Evolutionary conservation across 2,797 vertebrate species (phyloP).

Genomic region (Acipenser oxyrinchus): DNA sequence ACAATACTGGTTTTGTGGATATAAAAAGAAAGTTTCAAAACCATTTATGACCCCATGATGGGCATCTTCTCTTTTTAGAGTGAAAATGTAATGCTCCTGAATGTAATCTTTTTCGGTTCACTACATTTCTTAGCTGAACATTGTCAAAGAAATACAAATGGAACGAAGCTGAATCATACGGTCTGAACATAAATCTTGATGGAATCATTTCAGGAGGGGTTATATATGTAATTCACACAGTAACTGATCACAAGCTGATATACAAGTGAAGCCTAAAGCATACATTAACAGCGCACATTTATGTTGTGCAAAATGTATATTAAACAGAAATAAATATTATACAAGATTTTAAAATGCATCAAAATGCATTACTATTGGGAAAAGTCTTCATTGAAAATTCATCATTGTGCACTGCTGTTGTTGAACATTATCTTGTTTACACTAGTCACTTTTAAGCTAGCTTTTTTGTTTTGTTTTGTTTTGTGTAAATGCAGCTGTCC

Average conservation of each 20-base stretch:
- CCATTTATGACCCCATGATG: background rate
- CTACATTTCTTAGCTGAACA: constrained; percentile 1
- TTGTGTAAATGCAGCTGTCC: no score
- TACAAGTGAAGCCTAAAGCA: background rate
- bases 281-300: no score
- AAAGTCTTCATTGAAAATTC: no score
- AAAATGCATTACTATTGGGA: no score
- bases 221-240: background rate
- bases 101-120: background rate
- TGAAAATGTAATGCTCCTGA: constrained; percentile 1
- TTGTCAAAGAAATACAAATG: constrained; percentile 1
- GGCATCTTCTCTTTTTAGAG: background rate
- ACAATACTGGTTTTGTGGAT: no score
- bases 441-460: no score
- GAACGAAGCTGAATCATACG: background rate
- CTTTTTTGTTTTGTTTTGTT: no score
- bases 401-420: no score
- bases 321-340: no score
- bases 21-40: background rate
- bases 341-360: no score
- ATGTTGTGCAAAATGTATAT: no score
- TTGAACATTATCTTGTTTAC: no score
- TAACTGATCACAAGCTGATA: background rate
- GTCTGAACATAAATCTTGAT: background rate
- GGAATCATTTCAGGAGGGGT: background rate